Evolutionary conservation across 2,797 vertebrate species (phyloP).

Genomic region (Sylvia borin): DNA sequence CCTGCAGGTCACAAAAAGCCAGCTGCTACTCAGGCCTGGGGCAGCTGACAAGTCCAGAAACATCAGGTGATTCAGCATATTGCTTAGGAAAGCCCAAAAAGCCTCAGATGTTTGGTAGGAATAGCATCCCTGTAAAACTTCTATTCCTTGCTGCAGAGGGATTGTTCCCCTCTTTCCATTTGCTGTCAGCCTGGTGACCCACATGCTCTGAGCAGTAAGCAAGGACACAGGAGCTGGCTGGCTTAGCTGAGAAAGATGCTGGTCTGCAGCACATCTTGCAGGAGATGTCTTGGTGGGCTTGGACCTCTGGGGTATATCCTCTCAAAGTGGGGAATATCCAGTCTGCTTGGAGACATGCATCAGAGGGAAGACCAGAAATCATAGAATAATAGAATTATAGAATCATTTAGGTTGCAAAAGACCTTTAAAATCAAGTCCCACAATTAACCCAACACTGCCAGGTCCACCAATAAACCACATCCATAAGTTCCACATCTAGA

Average conservation of each 20-base stretch:
- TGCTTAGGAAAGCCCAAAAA: not conserved
- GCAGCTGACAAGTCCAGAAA: not conserved
- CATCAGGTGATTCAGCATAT: not conserved
- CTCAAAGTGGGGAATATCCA: not conserved
- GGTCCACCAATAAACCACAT: not conserved
- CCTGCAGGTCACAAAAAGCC: not conserved
- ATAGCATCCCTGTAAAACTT: not conserved
- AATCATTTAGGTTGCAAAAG: not conserved
- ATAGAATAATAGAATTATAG: not conserved
- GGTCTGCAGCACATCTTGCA: not conserved
- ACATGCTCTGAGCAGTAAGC: rapidly evolving
- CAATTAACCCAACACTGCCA: not conserved
- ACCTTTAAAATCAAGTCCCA: not conserved
- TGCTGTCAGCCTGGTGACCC: not conserved
- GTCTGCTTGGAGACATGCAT: not conserved
- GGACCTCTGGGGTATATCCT: not conserved
- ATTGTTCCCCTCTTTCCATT: not conserved
- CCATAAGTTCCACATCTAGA: not conserved
- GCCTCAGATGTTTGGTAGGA: not conserved
- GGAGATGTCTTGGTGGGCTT: not conserved
- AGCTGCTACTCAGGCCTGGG: not conserved
- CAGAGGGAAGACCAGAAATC: not conserved
- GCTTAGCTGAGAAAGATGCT: not conserved
- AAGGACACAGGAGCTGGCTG: not conserved
- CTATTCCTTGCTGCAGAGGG: not conserved